phyloP scores from a whole-genome alignment of 1,140 invertebrate genomes.

The Ceratina australensis region DNA sequence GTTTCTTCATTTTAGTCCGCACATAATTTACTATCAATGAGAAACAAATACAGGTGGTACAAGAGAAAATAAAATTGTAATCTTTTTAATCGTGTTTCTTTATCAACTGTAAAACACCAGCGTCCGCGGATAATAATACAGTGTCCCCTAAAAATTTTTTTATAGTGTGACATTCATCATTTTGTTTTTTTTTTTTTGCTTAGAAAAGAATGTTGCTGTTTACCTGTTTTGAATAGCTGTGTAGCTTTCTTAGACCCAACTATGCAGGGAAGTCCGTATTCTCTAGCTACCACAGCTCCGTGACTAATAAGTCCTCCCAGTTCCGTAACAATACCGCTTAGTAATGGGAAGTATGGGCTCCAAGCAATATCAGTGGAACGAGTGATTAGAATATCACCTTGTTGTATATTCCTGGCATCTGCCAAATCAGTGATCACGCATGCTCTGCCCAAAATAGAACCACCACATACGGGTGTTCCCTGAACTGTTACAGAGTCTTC shows the following conservation, averaged over 20 bases:
- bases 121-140: conserved; percentile 50
- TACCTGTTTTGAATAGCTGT: conserved; percentile 84
- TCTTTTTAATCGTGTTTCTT: conserved; percentile 26
- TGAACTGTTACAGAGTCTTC: conserved; percentile 63
- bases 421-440: conserved; percentile 83
- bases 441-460: conserved; percentile 83
- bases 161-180: too few species aligned
- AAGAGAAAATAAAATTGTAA: conserved; percentile 11
- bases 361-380: conserved; percentile 91
- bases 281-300: conserved; percentile 92
- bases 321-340: conserved; percentile 91
- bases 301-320: conserved; percentile 92
- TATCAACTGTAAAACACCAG: conserved; percentile 47
- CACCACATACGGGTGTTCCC: conserved; percentile 87
- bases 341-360: conserved; percentile 92
- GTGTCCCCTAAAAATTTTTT: conserved; percentile 57
- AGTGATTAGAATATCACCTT: conserved; percentile 90
- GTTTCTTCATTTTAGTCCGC: conserved; percentile 8
- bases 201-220: background rate
- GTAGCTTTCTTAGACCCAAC: conserved; percentile 87
- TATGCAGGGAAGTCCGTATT: conserved; percentile 92
- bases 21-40: background rate
- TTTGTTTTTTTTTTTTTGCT: too few species aligned
- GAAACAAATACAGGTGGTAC: background rate
- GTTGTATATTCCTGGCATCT: conserved; percentile 75